Evolutionary conservation across 2,797 vertebrate species (phyloP), one percentile per base, ranked within the genome.

Genomic region (Neosilurus hyrtlii): DNA sequence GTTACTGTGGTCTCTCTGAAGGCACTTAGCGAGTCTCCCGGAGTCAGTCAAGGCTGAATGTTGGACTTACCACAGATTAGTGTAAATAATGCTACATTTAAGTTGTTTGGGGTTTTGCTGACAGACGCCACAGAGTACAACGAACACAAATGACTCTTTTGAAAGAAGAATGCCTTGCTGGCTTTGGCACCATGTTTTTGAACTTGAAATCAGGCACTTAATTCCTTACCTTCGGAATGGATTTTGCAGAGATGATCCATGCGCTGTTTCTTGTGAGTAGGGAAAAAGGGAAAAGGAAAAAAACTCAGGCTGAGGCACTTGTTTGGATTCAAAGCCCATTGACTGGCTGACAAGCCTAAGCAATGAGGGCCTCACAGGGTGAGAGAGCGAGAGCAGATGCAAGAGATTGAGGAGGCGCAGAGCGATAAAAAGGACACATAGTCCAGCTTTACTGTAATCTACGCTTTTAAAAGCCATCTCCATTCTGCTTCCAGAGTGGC

Each of bases 391-490:
- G 84, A 90, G 86, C 82, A 88, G 86, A 88, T 88, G 88, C 89
- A 86, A 86, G 86, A 85, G 84, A 86, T 79, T 89, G 89, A 91
- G 91, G 89, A 92, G 91, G 91, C 91, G 88, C 83, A 22, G 76
- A 80, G 80, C 57, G 86, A 91, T 90, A 88, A 92, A 90, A 90
- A 88, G 90, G 87, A 85, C 90, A 90, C 67, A 86, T 90, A 91
- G 90, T 89, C 89, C 81, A 88, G 80, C 68, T 88, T 62, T 86
- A 82, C 89, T 84, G 88, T 93, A 93, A 93, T 94, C 92, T 92
- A 92, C 86, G 71, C 83, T 90, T 92, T 91, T 90, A 89, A 91
- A 92, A 90, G 82, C 87, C 90, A 92, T 92, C 91, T 92, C 83
- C 90, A 90, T 86, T 87, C 90, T 88, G 87, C 88, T 88, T 35